phyloP scores from a whole-genome alignment of 2,888 invertebrate genomes.

The Megastigmus dorsalis region DNA sequence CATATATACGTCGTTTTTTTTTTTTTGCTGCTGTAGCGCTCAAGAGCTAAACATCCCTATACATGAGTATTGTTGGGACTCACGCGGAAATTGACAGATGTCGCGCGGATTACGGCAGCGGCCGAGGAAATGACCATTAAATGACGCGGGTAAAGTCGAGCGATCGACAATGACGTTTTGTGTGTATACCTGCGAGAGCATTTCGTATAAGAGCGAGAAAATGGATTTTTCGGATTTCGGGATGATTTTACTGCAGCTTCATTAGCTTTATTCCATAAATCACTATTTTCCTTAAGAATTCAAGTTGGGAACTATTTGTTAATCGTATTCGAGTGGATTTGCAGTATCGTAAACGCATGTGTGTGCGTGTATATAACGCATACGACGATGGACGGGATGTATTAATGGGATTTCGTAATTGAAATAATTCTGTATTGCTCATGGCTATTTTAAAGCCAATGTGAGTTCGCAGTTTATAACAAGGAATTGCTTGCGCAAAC shows the following conservation, averaged over 20 bases:
- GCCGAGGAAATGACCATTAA: constrained; percentile 41
- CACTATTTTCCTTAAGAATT: constrained; percentile 15
- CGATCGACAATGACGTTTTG: too few relatives aligned
- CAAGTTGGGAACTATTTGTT: background rate
- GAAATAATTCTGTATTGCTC: constrained; percentile 3
- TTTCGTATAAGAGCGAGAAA: too few relatives aligned
- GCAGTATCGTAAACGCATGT: constrained; percentile 20
- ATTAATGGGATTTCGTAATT: constrained; percentile 24
- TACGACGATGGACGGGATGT: background rate
- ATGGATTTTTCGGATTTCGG: background rate
- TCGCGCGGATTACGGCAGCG: constrained; percentile 9
- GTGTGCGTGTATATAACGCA: background rate
- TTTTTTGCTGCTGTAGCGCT: background rate
- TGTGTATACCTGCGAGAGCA: background rate
- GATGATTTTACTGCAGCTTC: background rate
- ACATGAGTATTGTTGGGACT: too few relatives aligned
- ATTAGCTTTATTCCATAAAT: too few relatives aligned
- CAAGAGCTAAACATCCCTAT: too few relatives aligned
- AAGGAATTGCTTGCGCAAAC: background rate
- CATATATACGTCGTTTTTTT: too few relatives aligned
- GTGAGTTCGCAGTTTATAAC: background rate
- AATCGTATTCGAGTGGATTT: background rate
- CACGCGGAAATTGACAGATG: constrained; percentile 41
- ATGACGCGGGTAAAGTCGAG: constrained; percentile 41
- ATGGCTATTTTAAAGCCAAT: constrained; percentile 21